A percentile compares a stretch with the other conserved stretches of the same genome.
Conservation (phyloP, 1,140 invertebrate genomes). For the Telenomus remus region DNA sequence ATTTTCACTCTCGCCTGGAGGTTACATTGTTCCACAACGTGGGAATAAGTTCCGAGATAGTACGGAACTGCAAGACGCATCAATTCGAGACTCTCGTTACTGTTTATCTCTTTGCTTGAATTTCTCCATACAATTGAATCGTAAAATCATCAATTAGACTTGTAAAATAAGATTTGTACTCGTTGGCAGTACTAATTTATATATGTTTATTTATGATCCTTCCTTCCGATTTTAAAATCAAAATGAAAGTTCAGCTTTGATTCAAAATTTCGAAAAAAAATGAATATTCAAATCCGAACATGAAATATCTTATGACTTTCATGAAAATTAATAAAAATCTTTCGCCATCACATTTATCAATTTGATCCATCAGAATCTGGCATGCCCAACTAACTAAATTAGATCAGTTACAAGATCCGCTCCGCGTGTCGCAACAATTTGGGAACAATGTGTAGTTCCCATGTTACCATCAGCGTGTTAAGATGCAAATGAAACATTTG, state of each 20-base stretch:
- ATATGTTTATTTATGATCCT: too few relatives aligned
- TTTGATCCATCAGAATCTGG: too few relatives aligned
- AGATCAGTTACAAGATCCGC: too few relatives aligned
- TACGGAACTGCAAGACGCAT: neutral
- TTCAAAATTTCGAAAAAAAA: too few relatives aligned
- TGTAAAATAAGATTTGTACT: neutral
- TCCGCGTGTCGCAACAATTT: neutral
- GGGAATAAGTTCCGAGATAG: neutral
- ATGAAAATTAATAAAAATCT: too few relatives aligned
- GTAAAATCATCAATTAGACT: neutral
- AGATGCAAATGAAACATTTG: constrained; percentile 1
- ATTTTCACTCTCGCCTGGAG: neutral
- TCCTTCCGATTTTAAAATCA: too few relatives aligned
- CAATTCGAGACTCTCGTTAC: neutral
- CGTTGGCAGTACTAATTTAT: neutral
- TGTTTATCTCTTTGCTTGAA: neutral
- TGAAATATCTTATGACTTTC: too few relatives aligned
- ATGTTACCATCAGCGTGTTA: neutral
- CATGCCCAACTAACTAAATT: too few relatives aligned
- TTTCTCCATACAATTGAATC: constrained; percentile 1
- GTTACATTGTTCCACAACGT: neutral
- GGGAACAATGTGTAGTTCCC: constrained; percentile 5
- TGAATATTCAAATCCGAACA: too few relatives aligned
- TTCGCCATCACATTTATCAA: too few relatives aligned
- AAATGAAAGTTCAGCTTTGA: too few relatives aligned